A percentile compares a stretch with the other conserved stretches of the same genome.
Conservation (phyloP, 1,140 invertebrate genomes). For the Drosophila orosa region DNA sequence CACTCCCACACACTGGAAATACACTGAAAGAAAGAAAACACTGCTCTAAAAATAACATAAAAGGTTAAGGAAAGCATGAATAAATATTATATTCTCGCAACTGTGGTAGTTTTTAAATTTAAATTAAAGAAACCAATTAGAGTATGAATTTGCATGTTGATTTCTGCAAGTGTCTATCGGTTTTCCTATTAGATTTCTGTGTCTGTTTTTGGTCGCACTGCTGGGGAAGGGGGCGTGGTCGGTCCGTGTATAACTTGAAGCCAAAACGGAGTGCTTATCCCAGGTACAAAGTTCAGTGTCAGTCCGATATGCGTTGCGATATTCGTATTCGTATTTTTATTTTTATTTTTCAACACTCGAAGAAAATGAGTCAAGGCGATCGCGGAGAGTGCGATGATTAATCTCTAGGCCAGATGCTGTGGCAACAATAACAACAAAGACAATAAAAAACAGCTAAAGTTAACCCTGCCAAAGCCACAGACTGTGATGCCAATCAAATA, state of each 20-base stretch:
- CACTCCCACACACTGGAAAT: constrained; percentile 58
- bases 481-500: constrained; percentile 2
- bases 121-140: neutral
- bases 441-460: neutral
- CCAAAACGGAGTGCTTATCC: constrained; percentile 1
- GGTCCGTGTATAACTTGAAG: constrained; percentile 1
- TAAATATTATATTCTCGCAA: neutral
- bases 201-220: constrained; percentile 37
- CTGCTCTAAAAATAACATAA: no score
- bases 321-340: constrained; percentile 5
- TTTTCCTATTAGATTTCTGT: constrained; percentile 71
- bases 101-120: constrained; percentile 15
- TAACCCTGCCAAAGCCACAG: neutral
- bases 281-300: constrained; percentile 30
- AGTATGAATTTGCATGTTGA: neutral
- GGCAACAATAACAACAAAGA: constrained; percentile 15
- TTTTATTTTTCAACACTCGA: neutral
- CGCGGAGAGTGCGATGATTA: constrained; percentile 39
- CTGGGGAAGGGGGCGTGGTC: constrained; percentile 29
- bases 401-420: constrained; percentile 43
- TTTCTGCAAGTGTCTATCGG: constrained; percentile 38
- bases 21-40: constrained; percentile 4
- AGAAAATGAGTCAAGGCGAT: constrained; percentile 37
- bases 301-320: constrained; percentile 5
- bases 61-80: neutral